These are phyloP conservation scores for Echinops telfairi DNA, from an alignment of 2,113 vertebrate species.

Conservation along the genomic window DNA sequence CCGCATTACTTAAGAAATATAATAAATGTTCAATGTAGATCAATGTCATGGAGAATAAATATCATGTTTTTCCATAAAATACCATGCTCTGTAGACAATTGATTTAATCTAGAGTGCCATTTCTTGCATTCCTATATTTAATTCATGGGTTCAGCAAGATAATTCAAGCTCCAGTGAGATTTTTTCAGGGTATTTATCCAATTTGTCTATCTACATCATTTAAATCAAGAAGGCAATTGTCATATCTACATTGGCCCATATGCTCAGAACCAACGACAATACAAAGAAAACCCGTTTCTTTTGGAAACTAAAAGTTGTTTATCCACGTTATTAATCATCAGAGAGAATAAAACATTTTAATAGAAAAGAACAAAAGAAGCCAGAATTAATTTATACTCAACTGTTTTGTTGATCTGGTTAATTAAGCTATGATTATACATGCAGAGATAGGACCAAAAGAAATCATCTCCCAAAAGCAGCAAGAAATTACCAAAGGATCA, in stretches of 20 bases:
- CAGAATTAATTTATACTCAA: neutral
- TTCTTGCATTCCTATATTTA: constrained; percentile 54
- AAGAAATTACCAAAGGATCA: neutral
- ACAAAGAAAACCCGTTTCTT: constrained; percentile 32
- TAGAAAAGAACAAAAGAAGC: constrained; percentile 10
- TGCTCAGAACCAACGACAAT: constrained; percentile 3
- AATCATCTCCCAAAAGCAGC: neutral
- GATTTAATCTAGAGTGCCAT: constrained; percentile 42
- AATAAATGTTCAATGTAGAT: constrained; percentile 68
- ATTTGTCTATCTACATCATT: constrained; percentile 8
- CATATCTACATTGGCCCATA: neutral
- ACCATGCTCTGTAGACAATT: constrained; percentile 23
- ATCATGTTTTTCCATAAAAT: constrained; percentile 41
- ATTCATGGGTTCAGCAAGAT: constrained; percentile 43
- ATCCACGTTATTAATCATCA: constrained; percentile 1
- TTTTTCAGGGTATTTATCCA: constrained; percentile 59
- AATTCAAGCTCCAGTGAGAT: constrained; percentile 32
- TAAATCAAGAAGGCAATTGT: constrained; percentile 21
- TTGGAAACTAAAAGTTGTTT: constrained; percentile 27
- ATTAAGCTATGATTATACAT: neutral
- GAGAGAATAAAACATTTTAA: constrained; percentile 48
- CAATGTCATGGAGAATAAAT: neutral
- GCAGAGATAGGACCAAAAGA: neutral
- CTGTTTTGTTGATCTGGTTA: neutral
- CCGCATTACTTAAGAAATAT: constrained; percentile 59